Conservation (phyloP, 1,140 invertebrate species). For the Phymastichus coffea region DNA sequence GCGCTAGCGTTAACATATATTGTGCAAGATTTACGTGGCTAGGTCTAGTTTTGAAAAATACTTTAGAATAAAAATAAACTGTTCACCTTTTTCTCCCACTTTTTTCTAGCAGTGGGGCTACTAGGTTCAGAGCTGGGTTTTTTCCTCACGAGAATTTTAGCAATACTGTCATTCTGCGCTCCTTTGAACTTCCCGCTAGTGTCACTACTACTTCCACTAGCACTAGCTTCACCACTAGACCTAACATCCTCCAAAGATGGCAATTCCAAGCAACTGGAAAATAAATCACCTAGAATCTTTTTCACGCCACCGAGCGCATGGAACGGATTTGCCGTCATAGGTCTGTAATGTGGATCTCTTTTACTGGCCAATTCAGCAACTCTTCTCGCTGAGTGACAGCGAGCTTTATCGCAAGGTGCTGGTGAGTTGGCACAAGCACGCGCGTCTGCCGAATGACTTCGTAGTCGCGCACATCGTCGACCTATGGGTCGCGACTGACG, state of each 20-base stretch:
- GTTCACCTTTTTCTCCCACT: constrained; percentile 54
- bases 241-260: constrained; percentile 61
- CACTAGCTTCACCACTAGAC: constrained; percentile 33
- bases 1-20: too few relatives aligned
- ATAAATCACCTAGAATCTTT: constrained; percentile 73
- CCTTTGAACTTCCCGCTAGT: constrained; percentile 41
- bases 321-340: constrained; percentile 71
- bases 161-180: constrained; percentile 50
- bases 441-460: constrained; percentile 52
- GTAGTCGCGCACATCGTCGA: constrained; percentile 36
- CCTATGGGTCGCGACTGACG: constrained; percentile 44
- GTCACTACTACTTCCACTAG: background rate
- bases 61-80: too few relatives aligned
- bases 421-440: constrained; percentile 45
- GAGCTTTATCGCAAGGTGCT: constrained; percentile 68
- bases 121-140: constrained; percentile 53
- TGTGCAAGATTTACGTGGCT: too few relatives aligned
- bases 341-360: constrained; percentile 76
- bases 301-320: constrained; percentile 72
- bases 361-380: constrained; percentile 77
- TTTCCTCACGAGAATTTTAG: constrained; percentile 52
- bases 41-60: too few relatives aligned
- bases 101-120: constrained; percentile 53
- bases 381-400: constrained; percentile 63
- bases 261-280: constrained; percentile 76